Base-by-base conservation (phyloP, 2,797 vertebrate genomes). In the Macropus fuliginosus region DNA sequence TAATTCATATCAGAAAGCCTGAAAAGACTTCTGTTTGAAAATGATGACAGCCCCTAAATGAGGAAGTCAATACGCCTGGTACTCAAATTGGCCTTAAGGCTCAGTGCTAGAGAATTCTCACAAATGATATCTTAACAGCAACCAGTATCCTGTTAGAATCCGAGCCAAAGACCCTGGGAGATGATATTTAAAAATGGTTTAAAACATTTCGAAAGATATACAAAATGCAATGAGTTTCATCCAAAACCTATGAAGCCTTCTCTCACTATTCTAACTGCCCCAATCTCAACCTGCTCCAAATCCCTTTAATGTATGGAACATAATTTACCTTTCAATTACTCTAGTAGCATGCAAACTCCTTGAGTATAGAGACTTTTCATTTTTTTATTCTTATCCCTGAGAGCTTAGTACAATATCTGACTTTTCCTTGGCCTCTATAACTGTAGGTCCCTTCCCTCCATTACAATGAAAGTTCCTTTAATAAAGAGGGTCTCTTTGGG, bases 1-100 rank as follows among this genome's bases (percentile, higher is more conserved):
- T 92, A 97, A 92, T 94, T 93, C 87, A 92, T 52, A 62, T 87
- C 28, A 91, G 9, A 96, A 93, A 90, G 21, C 94, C 34, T 46
- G 3, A 95, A 97, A 91, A 66, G 0, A 57, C 54, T 74, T 94
- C 96, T 94, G 34, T 46, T 81, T 95, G 10, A 94, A 59, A 96
- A 94, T 90, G 4, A 74, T 92, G 28, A 81, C 56, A 93, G 90
- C 12, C 24, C 14, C 89, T 90, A 93, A 40, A 56, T 59, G 4
- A 96, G 8, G 66, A 93, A 93, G 50, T 0, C 46, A 90, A 24
- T 54, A 27, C 91, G 1, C 92, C 50, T 92, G 1, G 3, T 87
- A 81, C 40, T 81, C 66, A 9, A 46, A 81, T 24, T 96, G 89
- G 87, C 46, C 54, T 91, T 90, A 92, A 92, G 91, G 24, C 1